Evolutionary conservation across 2,113 vertebrate species (phyloP).

Genomic region (Acanthochromis polyacanthus): DNA sequence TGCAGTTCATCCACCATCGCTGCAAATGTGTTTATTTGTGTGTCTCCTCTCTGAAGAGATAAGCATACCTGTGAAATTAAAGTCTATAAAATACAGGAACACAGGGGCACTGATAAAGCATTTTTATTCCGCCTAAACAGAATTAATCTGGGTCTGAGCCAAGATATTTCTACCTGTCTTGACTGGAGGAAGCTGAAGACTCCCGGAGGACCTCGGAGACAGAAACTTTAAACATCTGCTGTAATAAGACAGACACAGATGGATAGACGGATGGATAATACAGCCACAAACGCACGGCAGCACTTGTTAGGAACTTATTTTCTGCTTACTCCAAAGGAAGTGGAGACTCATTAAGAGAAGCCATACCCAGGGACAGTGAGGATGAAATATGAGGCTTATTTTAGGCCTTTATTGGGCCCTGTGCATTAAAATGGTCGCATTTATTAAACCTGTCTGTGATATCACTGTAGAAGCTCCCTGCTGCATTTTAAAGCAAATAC

Average conservation of each 20-base stretch:
- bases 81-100: constrained; percentile 18
- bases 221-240: constrained; percentile 31
- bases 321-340: constrained; percentile 47
- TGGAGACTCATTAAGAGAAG: constrained; percentile 61
- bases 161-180: constrained; percentile 1
- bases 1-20: neutral
- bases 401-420: constrained; percentile 38
- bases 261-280: constrained; percentile 3
- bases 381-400: constrained; percentile 63
- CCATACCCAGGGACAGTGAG: constrained; percentile 41
- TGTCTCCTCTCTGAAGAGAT: neutral
- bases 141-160: constrained; percentile 1
- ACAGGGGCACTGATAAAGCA: neutral
- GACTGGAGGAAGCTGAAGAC: constrained; percentile 14
- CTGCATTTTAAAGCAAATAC: constrained; percentile 23
- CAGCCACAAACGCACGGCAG: constrained; percentile 12
- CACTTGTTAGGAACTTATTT: constrained; percentile 14
- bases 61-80: constrained; percentile 37
- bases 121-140: neutral
- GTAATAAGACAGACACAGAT: constrained; percentile 1
- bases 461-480: constrained; percentile 13
- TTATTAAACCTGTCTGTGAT: constrained; percentile 39
- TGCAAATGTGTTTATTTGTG: constrained; percentile 19
- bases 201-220: neutral
- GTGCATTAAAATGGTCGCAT: constrained; percentile 31